phyloP scores from a whole-genome alignment of 2,888 invertebrate species.

The Coremacera marginata region DNA sequence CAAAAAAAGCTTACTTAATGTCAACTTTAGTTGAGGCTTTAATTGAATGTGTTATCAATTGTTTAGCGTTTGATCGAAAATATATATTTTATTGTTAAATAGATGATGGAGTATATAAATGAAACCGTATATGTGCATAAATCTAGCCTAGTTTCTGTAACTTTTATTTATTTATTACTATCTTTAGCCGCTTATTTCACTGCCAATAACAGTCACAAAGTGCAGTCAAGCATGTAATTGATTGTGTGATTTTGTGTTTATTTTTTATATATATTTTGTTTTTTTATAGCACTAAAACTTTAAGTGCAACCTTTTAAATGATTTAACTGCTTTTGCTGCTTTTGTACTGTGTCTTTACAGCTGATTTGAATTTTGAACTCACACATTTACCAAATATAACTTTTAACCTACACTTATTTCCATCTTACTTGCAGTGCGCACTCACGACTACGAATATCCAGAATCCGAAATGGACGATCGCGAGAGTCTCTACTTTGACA shows the following conservation, averaged over 20 bases:
- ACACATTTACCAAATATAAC: neutral
- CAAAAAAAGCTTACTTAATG: too few relatives aligned
- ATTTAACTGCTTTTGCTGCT: conserved; percentile 6
- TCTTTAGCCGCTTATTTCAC: neutral
- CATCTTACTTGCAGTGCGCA: conserved; percentile 61
- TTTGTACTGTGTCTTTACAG: neutral
- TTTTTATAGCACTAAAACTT: neutral
- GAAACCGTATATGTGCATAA: neutral
- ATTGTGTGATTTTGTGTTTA: neutral
- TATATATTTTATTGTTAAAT: neutral
- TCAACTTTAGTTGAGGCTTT: neutral
- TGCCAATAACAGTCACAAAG: neutral
- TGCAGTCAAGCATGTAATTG: conserved; percentile 9
- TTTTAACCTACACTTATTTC: conserved; percentile 3
- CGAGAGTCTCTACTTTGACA: conserved; percentile 68
- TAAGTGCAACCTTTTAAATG: neutral
- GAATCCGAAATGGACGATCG: conserved; percentile 69
- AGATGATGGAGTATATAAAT: neutral
- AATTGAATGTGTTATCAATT: neutral
- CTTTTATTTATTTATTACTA: neutral
- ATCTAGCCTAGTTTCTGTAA: neutral
- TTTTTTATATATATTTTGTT: neutral
- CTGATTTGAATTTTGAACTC: neutral
- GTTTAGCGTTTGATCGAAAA: neutral
- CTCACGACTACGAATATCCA: conserved; percentile 67